Conservation (phyloP, 2,888 invertebrate species). For the Antheraea yamamai region DNA sequence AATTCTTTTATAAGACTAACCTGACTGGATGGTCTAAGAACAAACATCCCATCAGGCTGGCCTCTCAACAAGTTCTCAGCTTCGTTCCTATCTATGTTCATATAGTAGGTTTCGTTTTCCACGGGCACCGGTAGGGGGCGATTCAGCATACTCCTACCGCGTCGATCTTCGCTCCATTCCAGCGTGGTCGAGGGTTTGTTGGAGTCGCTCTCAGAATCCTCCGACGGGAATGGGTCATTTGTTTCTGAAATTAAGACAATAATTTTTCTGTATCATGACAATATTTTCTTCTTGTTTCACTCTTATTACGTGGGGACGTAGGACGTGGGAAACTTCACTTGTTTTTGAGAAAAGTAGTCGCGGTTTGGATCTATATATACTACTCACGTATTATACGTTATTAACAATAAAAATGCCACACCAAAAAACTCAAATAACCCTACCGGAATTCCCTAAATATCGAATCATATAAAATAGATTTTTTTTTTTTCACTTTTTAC, state of each 20-base stretch:
- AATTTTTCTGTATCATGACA: neutral
- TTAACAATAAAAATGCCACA: too few relatives aligned
- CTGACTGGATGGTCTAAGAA: constrained; percentile 81
- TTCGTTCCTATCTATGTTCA: constrained; percentile 76
- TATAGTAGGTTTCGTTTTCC: constrained; percentile 81
- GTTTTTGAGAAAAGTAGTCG: too few relatives aligned
- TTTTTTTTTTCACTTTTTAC: too few relatives aligned
- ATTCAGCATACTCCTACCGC: constrained; percentile 63
- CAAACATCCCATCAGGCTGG: constrained; percentile 83
- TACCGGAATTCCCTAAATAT: too few relatives aligned
- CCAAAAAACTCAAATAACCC: too few relatives aligned
- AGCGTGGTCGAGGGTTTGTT: constrained; percentile 29
- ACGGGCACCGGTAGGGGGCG: constrained; percentile 78
- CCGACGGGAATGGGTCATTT: constrained; percentile 54
- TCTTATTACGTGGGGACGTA: too few relatives aligned
- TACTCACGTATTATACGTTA: too few relatives aligned
- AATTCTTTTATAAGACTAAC: constrained; percentile 35
- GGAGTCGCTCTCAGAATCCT: constrained; percentile 55
- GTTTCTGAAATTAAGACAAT: constrained; percentile 53
- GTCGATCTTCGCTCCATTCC: constrained; percentile 25
- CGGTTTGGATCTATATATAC: too few relatives aligned
- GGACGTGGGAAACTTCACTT: too few relatives aligned
- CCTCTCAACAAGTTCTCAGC: constrained; percentile 78
- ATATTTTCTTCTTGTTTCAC: too few relatives aligned
- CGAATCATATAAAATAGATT: too few relatives aligned